Evolutionary conservation across 1,140 invertebrate species (phyloP).

Genomic region (Sesamia nonagrioides): DNA sequence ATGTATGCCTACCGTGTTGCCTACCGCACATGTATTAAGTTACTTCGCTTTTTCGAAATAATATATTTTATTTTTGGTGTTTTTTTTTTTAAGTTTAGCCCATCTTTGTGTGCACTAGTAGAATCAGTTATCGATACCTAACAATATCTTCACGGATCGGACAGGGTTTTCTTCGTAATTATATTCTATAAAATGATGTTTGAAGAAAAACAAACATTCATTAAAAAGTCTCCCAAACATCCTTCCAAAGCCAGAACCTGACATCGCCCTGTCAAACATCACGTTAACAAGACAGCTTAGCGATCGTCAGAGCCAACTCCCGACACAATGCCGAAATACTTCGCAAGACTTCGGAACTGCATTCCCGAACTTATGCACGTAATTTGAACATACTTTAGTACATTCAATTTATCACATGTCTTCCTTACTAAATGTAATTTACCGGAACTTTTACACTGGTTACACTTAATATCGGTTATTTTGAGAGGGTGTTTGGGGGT

Average conservation of each 20-base stretch:
- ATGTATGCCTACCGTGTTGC: too few relatives aligned
- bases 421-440: neutral
- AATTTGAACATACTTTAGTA: constrained; percentile 12
- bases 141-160: too few relatives aligned
- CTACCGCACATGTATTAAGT: too few relatives aligned
- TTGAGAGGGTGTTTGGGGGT: too few relatives aligned
- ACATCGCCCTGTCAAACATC: neutral
- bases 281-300: neutral
- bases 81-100: too few relatives aligned
- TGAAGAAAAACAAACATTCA: neutral
- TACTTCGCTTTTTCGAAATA: too few relatives aligned
- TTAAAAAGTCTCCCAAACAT: neutral
- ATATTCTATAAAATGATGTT: neutral
- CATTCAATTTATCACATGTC: constrained; percentile 23
- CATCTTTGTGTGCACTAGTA: too few relatives aligned
- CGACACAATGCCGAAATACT: constrained; percentile 23
- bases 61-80: too few relatives aligned
- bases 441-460: neutral
- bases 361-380: constrained; percentile 7
- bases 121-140: too few relatives aligned
- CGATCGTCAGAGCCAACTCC: neutral
- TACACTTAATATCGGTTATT: neutral
- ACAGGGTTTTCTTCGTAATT: too few relatives aligned
- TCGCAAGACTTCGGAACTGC: constrained; percentile 2
- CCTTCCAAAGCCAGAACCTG: neutral